Conservation (phyloP, 2,797 vertebrate genomes). For the Botia almorhae region DNA sequence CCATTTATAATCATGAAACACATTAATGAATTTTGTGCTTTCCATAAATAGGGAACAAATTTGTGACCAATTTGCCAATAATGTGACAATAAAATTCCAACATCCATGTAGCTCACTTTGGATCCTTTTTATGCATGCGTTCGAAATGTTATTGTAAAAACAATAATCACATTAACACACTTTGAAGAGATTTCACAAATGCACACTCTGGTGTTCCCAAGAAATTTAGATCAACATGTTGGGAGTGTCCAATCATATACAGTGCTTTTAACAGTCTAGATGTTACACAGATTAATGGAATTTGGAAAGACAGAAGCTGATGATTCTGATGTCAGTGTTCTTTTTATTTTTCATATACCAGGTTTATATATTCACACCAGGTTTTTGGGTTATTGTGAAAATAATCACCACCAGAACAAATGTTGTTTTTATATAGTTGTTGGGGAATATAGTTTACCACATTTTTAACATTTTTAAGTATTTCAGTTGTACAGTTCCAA, state of each 20-base stretch:
- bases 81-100: background rate
- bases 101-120: background rate
- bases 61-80: background rate
- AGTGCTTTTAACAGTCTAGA: background rate
- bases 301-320: background rate
- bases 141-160: background rate
- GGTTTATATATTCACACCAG: slow-evolving; percentile 47
- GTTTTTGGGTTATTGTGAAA: slow-evolving; percentile 46
- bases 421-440: slow-evolving; percentile 24
- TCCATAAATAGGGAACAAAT: background rate
- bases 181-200: too few species aligned
- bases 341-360: slow-evolving; percentile 62
- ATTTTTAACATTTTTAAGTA: slow-evolving; percentile 14
- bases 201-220: background rate
- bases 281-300: background rate
- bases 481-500: slow-evolving; percentile 16
- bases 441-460: too few species aligned
- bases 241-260: background rate
- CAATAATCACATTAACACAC: too few species aligned
- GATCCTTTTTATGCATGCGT: background rate
- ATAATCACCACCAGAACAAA: slow-evolving; percentile 43
- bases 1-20: background rate
- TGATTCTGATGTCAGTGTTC: slow-evolving; percentile 4
- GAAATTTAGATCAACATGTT: background rate
- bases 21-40: background rate